Evolutionary conservation across 2,888 invertebrate genomes (phyloP), one percentile per base, ranked within the genome.

Genomic region (Osedax fenrisi): DNA sequence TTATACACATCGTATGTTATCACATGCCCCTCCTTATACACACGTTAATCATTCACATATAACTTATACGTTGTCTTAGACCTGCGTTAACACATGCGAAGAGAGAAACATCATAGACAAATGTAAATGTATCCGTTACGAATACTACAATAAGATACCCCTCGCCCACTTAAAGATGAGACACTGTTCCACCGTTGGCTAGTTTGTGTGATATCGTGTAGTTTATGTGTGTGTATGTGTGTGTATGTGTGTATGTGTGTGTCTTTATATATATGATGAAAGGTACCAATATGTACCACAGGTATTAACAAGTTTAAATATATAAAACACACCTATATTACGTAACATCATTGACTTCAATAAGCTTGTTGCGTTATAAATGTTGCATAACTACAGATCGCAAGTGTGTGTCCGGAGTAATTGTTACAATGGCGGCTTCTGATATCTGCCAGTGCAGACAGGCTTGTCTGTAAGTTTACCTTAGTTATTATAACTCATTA

Each of bases 241-340:
- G n/a, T 56, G 56, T 56, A 56, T 56, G 56, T 64, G n/a, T 64
- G n/a, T 64, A 64, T 64, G n/a, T 64, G n/a, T 64, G n/a, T 64
- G n/a, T 64, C 3, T 64, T 10, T 64, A 64, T 64, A 64, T 64
- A 64, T 64, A 64, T 64, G n/a, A 10, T 10, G 3, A 64, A 10
- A 64, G 3, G n/a, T 64, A 64, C n/a, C 3, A 10, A 64, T 64
- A 64, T 64, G n/a, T 64, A n/a, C n/a, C n/a, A n/a, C n/a, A n/a
- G n/a, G n/a, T n/a, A n/a, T n/a, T n/a, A n/a, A n/a, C n/a, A n/a
- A n/a, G n/a, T n/a, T n/a, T n/a, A n/a, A n/a, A n/a, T n/a, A n/a
- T n/a, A n/a, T n/a, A n/a, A n/a, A n/a, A n/a, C n/a, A n/a, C n/a
- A n/a, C n/a, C n/a, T n/a, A n/a, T n/a, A n/a, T n/a, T n/a, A n/a